These are phyloP conservation scores for Pongo abelii DNA, from an alignment of 2,113 vertebrate genomes.

Conservation along the genomic window DNA sequence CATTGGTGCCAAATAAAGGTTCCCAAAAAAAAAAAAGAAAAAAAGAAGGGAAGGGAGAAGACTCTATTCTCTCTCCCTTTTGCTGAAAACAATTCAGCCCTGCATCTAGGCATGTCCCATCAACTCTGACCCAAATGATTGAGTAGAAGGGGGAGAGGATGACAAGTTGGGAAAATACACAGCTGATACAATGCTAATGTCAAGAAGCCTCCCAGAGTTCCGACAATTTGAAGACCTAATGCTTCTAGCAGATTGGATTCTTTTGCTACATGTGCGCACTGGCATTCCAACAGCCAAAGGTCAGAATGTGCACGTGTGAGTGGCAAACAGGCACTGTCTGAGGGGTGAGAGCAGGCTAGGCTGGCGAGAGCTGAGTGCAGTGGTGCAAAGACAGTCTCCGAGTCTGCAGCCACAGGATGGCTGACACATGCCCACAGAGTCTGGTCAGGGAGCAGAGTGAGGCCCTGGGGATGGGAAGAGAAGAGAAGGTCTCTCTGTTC, in stretches of 20 bases:
- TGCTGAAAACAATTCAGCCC: background rate
- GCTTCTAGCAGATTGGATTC: slow-evolving; percentile 29
- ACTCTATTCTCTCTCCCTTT: background rate
- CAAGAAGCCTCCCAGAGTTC: background rate
- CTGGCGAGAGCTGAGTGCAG: background rate
- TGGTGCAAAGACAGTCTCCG: background rate
- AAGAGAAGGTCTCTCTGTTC: background rate
- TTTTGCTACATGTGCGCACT: background rate
- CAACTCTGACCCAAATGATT: background rate
- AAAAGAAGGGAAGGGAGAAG: background rate
- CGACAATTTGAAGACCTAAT: background rate
- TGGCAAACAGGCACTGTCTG: background rate
- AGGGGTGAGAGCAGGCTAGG: background rate
- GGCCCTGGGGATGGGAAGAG: background rate
- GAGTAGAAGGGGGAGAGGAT: background rate
- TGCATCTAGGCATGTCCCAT: background rate
- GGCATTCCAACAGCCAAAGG: slow-evolving; percentile 61
- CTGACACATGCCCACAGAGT: background rate
- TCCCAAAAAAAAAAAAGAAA: background rate
- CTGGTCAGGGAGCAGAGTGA: background rate
- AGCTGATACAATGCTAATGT: background rate
- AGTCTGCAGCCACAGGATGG: background rate
- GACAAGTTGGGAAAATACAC: background rate
- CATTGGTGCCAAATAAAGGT: background rate
- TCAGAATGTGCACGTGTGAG: slow-evolving; percentile 34